Evolutionary conservation across 2,888 invertebrate genomes (phyloP), one percentile per base, ranked within the genome.

Genomic region (Diarsia mendica): DNA sequence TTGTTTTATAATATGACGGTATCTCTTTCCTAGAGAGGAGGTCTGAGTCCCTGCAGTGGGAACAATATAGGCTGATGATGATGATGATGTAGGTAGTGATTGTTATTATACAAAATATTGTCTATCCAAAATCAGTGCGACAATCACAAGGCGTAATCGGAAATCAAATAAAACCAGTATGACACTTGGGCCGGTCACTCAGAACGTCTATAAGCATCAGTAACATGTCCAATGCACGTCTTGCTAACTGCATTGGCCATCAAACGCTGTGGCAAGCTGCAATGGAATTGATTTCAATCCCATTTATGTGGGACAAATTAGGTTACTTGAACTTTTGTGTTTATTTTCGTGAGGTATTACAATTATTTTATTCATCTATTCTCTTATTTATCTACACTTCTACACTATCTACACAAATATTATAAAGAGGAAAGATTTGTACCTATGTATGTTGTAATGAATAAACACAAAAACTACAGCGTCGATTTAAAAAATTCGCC

Each of bases 151-250:
- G 33, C 28, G 48, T 28, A 28, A 55, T 10, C 51, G 8, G 9
- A 68, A 64, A 69, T 79, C 72, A 75, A 77, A 55, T 66, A 11
- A 33, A 55, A 51, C 66, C 67, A 76, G 75, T 77, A 67, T 65
- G 64, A 68, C 68, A 80, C 73, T 67, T 64, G 64, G 5, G 10
- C n/a, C 61, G 66, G 72, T 85, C 82, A 79, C 70, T 84, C 77
- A 44, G 44, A 10, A 11, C 74, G 84, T 79, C 84, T 68, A 87
- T 87, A 87, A 85, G 84, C 84, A 71, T 87, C 85, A 84, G 76
- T 84, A 73, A 46, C 58, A 49, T 65, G 85, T 84, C 85, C 87
- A 79, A 68, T 80, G 73, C 79, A 76, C 15, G 77, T 77, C 79
- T 72, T 71, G 58, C 55, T 82, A 82, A 79, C 72, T 66, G 73